phyloP scores from a whole-genome alignment of 2,797 vertebrate species.

The Artibeus jamaicensis region DNA sequence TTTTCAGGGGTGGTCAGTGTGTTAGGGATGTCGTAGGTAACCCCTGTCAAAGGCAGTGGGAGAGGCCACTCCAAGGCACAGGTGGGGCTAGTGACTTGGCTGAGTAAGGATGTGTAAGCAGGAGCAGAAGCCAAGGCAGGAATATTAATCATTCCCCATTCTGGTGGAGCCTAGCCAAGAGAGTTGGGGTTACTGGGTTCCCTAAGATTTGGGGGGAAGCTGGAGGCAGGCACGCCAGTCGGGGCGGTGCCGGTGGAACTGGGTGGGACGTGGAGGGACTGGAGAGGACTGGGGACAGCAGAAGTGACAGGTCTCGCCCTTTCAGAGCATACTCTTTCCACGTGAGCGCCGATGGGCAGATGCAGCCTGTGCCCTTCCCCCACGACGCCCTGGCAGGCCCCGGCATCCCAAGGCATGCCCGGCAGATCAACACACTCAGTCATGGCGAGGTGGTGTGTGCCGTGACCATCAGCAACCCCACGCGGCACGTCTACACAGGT shows the following conservation, averaged over 20 bases:
- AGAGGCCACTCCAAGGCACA: not conserved
- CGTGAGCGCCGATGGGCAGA: conserved; percentile 88
- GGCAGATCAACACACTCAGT: conserved; percentile 89
- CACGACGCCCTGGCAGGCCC: conserved; percentile 87
- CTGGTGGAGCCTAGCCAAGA: not conserved
- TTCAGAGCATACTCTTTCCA: conserved; percentile 88
- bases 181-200: not conserved
- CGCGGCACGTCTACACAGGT: conserved; percentile 95
- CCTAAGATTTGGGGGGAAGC: not conserved
- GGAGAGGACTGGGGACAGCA: not conserved
- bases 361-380: conserved; percentile 89
- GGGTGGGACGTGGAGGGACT: not conserved
- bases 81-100: not conserved
- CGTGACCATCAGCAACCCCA: conserved; percentile 97
- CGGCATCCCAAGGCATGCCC: conserved; percentile 87
- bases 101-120: not conserved
- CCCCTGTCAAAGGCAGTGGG: not conserved
- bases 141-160: not conserved
- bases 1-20: not conserved
- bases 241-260: rapidly evolving
- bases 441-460: conserved; percentile 91
- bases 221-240: not conserved
- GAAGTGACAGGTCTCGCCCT: not conserved
- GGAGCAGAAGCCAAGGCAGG: not conserved
- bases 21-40: not conserved